Base-by-base conservation (phyloP, 92 coral and sea anemone species). In the Pocillopora meandrina region DNA sequence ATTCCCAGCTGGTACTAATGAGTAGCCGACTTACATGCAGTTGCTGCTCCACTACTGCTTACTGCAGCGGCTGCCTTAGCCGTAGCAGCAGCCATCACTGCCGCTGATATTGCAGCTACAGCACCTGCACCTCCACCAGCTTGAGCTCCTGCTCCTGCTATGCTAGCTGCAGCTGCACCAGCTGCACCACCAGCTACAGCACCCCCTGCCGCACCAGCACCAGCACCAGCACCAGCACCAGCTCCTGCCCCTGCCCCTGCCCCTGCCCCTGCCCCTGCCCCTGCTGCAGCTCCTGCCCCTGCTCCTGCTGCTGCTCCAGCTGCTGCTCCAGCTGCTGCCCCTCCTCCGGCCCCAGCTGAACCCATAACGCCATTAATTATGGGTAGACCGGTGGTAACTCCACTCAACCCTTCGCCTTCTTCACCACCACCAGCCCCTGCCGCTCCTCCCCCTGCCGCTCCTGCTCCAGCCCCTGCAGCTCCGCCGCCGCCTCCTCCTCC, bases 31-130 rank as follows among this genome's bases (percentile, higher is more conserved):
- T 88, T 78, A 91, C 94, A 88, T 36, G 87, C 81, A 13, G 65
- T 36, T 47, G 90, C 94, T 19, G 92, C 92, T 35, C 94, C 94
- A 59, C 85, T 89, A 69, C 68, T 70, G 76, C 87, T 80, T 16
- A 83, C 78, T 10, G 88, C 87, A 68, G 81, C 65, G 1, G 77
- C 72, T 31, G 93, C 93, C 0, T 87, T 84, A 33, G 85, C 85
- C 18, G 9, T 76, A 62, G 90, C 90, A 14, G 13, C 23, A 19
- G 76, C 86, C 68, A 83, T 80, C 15, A 74, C 78, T 18, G 89
- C 63, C 9, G 91, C 73, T 1, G 84, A 55, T 74, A 84, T 52
- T 5, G 82, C 58, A 21, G 84, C 80, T n/a, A 26, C 65, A 49
- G 88, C 75, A 14, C 87, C 85, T 57, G 85, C 85, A 10, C 69